Base-by-base conservation (phyloP, 2,113 vertebrate species). In the Triplophysa tibetana region DNA sequence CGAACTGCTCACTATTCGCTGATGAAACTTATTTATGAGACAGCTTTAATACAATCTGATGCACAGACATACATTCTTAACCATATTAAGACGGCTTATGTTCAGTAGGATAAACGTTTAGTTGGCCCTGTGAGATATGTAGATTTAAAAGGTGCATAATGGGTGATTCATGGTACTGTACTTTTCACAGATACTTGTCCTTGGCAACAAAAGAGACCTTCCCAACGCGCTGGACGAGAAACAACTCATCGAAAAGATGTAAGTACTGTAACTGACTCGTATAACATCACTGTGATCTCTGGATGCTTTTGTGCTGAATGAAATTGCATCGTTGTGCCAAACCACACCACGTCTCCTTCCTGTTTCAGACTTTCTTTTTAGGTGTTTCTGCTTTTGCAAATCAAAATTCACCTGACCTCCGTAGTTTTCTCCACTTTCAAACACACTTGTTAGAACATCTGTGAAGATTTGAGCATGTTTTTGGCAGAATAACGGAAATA, bases 181-280 rank as follows among this genome's bases (percentile, higher is more conserved):
- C 52, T 45, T 8, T 54, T 8, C 45, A 75, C 80, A 96, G 95
- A 91, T 96, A 78, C 90, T 96, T 89, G 94, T 96, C 26, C 93
- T 97, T 58, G 95, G 95, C 83, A 97, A 96, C 92, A 96, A 96
- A 88, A 91, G 94, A 91, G 95, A 96, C 85, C 92, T 96, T 19
- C 89, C 92, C 45, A 89, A 75, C 69, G 95, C 95, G 11, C 82
- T 96, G 89, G 95, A 97, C 87, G 95, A 97, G 89, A 96, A 96
- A 84, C 94, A 96, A 85, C 91, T 96, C 82, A 97, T 95, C 90
- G 95, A 96, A 90, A 96, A 95, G 92, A 88, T 97, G 94, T 95
- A 91, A 94, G 94, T n/a, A 11, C 13, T n/a, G 9, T 10, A 11
- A 45, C 2, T 45, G 33, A 7, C 33, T 38, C 7, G 7, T 7